A percentile compares a stretch with the other conserved stretches of the same genome.
These are phyloP conservation scores for Knipowitschia caucasica DNA, from an alignment of 2,797 vertebrate species.

Conservation along the genomic window DNA sequence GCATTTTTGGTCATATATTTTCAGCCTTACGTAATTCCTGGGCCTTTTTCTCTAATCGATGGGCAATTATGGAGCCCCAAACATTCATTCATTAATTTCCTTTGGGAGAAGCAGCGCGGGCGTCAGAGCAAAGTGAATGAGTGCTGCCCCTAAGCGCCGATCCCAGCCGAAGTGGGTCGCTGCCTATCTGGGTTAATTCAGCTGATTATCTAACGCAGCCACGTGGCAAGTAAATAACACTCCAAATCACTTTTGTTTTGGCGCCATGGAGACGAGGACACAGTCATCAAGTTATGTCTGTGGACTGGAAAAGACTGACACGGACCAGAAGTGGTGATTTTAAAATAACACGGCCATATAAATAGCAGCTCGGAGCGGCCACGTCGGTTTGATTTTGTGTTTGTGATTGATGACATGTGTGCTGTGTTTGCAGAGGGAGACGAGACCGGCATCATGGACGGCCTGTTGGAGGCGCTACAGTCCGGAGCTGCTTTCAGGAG, in stretches of 20 bases:
- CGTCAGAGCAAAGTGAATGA: slow-evolving; percentile 12
- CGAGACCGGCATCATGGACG: slow-evolving; percentile 82
- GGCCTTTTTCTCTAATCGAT: not conserved
- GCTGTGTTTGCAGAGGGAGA: slow-evolving; percentile 73
- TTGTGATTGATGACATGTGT: slow-evolving; percentile 26
- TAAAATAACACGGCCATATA: slow-evolving; percentile 12
- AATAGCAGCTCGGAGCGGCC: slow-evolving; percentile 7
- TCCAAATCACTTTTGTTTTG: slow-evolving; percentile 16
- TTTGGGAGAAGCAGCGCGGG: slow-evolving; percentile 8
- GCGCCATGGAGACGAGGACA: not conserved
- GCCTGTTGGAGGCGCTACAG: slow-evolving; percentile 80
- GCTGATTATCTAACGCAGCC: slow-evolving; percentile 32
- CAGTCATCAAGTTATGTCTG: slow-evolving; percentile 13
- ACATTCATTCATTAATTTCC: slow-evolving; percentile 12
- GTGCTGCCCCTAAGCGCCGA: slow-evolving; percentile 24
- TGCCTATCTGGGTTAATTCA: slow-evolving; percentile 63
- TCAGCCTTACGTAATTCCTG: not conserved
- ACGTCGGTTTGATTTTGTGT: slow-evolving; percentile 6
- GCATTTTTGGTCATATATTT: not conserved
- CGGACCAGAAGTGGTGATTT: slow-evolving; percentile 9
- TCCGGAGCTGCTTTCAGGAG: slow-evolving; percentile 79
- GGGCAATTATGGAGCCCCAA: not conserved
- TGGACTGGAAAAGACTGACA: slow-evolving; percentile 5
- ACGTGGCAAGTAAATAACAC: slow-evolving; percentile 32
- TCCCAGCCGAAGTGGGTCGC: slow-evolving; percentile 55